These are phyloP conservation scores for Lycodopsis pacificus DNA, from an alignment of 2,797 vertebrate genomes.

Conservation along the genomic window DNA sequence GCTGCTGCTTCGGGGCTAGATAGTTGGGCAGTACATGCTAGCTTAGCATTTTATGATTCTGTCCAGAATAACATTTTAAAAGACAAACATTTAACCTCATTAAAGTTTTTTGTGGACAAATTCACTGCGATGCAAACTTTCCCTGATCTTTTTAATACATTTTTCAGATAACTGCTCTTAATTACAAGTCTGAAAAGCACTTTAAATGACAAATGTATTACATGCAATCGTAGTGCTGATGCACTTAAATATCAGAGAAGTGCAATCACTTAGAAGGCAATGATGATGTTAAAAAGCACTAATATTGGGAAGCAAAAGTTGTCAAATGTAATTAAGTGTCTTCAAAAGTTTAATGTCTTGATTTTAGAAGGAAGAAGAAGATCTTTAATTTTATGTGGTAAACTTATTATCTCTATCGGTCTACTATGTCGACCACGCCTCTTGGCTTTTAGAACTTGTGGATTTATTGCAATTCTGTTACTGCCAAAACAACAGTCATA, in stretches of 20 bases:
- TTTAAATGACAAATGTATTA: neutral
- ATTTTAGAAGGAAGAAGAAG: neutral
- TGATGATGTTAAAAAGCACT: neutral
- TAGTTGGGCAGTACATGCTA: neutral
- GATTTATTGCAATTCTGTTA: neutral
- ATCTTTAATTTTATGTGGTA: neutral
- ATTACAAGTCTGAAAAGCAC: constrained; percentile 4
- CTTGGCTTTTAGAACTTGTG: neutral
- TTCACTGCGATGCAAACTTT: neutral
- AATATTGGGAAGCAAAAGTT: neutral
- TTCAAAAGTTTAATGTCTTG: neutral
- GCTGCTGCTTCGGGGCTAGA: neutral
- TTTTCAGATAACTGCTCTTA: neutral
- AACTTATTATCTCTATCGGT: neutral
- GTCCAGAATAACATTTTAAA: neutral
- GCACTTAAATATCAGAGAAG: neutral
- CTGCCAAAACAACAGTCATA: neutral
- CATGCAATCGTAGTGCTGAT: neutral
- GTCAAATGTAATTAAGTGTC: neutral
- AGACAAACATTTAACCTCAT: neutral
- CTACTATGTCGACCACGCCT: neutral
- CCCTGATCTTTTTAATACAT: neutral
- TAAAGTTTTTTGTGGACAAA: neutral
- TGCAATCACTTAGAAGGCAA: neutral
- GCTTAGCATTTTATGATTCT: neutral